Conservation (phyloP, 1,140 invertebrate genomes). For the Schlechtendalia chinensis region DNA sequence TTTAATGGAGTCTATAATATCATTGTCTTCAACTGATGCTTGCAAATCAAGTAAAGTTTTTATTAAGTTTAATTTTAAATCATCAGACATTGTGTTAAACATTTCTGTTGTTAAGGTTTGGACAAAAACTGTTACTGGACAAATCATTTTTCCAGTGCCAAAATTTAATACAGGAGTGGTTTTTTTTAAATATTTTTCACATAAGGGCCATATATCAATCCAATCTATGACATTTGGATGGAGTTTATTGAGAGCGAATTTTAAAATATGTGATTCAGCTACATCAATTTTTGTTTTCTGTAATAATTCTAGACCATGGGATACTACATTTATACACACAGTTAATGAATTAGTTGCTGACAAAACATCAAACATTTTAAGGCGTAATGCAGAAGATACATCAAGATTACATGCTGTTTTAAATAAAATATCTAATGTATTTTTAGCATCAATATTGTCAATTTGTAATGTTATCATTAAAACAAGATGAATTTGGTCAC, state of each 20-base stretch:
- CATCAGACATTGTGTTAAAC: constrained; percentile 46
- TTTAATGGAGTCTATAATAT: constrained; percentile 45
- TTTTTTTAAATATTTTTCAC: constrained; percentile 41
- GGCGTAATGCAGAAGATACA: constrained; percentile 28
- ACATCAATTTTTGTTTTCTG: constrained; percentile 28
- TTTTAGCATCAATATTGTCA: constrained; percentile 83
- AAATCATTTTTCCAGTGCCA: constrained; percentile 24
- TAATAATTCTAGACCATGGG: constrained; percentile 25
- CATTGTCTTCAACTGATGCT: constrained; percentile 49
- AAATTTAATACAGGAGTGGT: constrained; percentile 37
- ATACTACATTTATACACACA: background rate
- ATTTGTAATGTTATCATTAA: constrained; percentile 64
- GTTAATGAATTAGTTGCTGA: constrained; percentile 18
- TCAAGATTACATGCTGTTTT: constrained; percentile 33
- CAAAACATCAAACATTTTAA: constrained; percentile 41
- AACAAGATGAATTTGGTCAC: constrained; percentile 37
- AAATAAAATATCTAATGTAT: constrained; percentile 63
- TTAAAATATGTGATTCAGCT: constrained; percentile 46
- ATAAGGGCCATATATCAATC: constrained; percentile 25
- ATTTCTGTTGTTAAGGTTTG: constrained; percentile 37
- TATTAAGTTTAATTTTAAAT: constrained; percentile 43
- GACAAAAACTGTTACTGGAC: constrained; percentile 28
- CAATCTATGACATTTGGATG: constrained; percentile 38
- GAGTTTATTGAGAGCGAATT: constrained; percentile 35
- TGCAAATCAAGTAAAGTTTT: constrained; percentile 44